Evolutionary conservation across 1,140 invertebrate genomes (phyloP).

Genomic region (Neotoxoptera formosana): DNA sequence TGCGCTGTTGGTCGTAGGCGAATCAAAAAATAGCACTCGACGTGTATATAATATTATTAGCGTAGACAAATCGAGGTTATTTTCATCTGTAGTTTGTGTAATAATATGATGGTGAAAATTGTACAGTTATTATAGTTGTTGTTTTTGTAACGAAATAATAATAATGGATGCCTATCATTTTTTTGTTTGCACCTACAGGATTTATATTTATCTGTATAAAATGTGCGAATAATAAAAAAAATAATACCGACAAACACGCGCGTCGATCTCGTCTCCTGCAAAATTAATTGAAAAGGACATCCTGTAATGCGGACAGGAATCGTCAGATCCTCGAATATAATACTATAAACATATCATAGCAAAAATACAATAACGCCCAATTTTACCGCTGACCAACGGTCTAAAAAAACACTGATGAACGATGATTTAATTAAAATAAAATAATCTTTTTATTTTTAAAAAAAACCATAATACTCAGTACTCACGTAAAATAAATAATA

Average conservation of each 20-base stretch:
- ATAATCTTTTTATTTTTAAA: background rate
- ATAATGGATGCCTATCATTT: background rate
- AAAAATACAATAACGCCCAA: background rate
- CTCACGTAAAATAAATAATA: background rate
- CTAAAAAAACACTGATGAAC: background rate
- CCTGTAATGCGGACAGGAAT: background rate
- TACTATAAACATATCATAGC: background rate
- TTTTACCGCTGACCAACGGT: background rate
- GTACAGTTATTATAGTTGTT: background rate
- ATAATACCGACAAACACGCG: background rate
- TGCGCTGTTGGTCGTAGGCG: background rate
- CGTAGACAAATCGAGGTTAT: background rate
- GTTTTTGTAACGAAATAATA: background rate
- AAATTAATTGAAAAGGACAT: constrained; percentile 22
- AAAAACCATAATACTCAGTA: background rate
- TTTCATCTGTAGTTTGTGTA: background rate
- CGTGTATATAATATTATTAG: no score
- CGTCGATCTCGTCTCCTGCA: background rate
- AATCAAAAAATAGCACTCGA: background rate
- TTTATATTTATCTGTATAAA: background rate
- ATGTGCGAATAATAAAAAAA: background rate
- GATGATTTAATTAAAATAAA: constrained; percentile 9
- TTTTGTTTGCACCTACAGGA: background rate
- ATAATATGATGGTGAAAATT: no score
- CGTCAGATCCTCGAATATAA: background rate